Evolutionary conservation across 2,888 invertebrate genomes (phyloP).

Genomic region (Drosophila anomelani): DNA sequence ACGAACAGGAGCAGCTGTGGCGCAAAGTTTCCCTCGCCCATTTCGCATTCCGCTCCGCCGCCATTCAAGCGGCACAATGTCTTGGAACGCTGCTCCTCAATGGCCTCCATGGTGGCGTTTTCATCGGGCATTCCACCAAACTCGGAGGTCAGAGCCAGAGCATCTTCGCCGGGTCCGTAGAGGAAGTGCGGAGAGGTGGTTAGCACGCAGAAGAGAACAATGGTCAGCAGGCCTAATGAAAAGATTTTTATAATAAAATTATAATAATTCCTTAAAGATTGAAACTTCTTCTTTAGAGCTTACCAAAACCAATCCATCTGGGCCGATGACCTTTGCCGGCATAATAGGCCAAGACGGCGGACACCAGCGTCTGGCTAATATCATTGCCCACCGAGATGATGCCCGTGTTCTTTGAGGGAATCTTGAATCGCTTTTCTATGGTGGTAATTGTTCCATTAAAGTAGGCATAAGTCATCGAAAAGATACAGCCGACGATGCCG

Average conservation of each 20-base stretch:
- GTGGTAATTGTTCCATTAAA: constrained; percentile 91
- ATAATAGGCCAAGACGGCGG: constrained; percentile 89
- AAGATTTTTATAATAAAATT: rapidly evolving
- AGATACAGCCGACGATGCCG: constrained; percentile 88
- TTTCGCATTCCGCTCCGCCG: constrained; percentile 84
- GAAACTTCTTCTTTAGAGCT: background rate
- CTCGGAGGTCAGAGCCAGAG: constrained; percentile 87
- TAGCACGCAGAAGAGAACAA: constrained; percentile 88
- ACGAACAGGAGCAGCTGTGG: constrained; percentile 88
- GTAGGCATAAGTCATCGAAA: constrained; percentile 89
- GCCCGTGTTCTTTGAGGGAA: constrained; percentile 89
- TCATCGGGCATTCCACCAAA: constrained; percentile 85
- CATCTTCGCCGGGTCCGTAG: constrained; percentile 89
- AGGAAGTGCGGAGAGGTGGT: constrained; percentile 89
- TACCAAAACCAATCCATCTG: constrained; percentile 88
- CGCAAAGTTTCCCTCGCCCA: constrained; percentile 86
- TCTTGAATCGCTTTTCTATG: constrained; percentile 90
- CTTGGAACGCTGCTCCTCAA: constrained; percentile 86
- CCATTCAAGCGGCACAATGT: constrained; percentile 86
- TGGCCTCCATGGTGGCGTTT: constrained; percentile 84
- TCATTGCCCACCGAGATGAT: constrained; percentile 91
- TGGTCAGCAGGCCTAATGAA: constrained; percentile 85
- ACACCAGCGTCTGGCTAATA: constrained; percentile 89
- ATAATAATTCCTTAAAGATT: background rate
- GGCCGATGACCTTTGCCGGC: constrained; percentile 90